Evolutionary conservation across 1,140 invertebrate genomes (phyloP), one percentile per base, ranked within the genome.

Genomic region (Cotesia typhae): DNA sequence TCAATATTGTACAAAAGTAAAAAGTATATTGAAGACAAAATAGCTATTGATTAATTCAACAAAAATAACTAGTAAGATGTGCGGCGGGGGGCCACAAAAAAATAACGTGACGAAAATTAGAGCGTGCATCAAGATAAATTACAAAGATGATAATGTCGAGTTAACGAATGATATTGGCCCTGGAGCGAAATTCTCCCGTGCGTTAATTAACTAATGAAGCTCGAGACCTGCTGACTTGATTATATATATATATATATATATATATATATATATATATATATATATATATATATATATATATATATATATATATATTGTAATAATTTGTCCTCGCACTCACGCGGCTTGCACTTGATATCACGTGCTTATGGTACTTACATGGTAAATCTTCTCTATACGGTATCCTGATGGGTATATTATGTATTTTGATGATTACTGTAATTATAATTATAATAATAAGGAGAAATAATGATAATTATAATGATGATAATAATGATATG

Each of bases 201-300:
- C 36, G 37, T 79, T 81, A 81, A 81, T 81, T 80, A 81, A 81
- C 77, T 81, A 81, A 81, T 76, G 76, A 80, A 69, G 35, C 20
- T 59, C 6, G 57, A 59, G 72, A 74, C 79, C 70, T 74, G 77
- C 28, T 28, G 28, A 28, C 28, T 28, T 28, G 28, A 3, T n/a
- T 28, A 28, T 28, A 28, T 28, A 28, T 28, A 28, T 78, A 70
- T 74, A 37, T 37, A n/a, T 28, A 28, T 28, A 28, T 28, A 28
- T 28, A 28, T 78, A 70, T 74, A 37, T 37, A n/a, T 28, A 28
- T 28, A 28, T 28, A 28, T 28, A 28, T 78, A 70, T 74, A 37
- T 37, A n/a, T 28, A 28, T 28, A 28, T 28, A 28, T 28, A 28
- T 78, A 70, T 74, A 37, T 37, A n/a, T n/a, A n/a, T n/a, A n/a